A percentile compares a stretch with the other conserved stretches of the same genome.
These are phyloP conservation scores for Dasyurus viverrinus DNA, from an alignment of 2,113 vertebrate species.

Conservation along the genomic window DNA sequence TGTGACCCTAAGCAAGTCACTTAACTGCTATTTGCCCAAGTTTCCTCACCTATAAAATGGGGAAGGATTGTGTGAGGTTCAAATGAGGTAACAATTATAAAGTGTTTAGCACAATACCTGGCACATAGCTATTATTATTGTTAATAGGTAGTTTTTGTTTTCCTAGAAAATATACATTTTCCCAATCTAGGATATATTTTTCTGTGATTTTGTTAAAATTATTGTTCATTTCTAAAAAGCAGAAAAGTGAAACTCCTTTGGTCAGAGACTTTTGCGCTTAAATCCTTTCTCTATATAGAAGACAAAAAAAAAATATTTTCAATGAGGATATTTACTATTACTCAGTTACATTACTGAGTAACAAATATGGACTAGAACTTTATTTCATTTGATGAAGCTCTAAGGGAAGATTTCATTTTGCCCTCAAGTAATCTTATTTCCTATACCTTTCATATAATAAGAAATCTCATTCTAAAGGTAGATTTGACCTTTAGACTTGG, in stretches of 20 bases:
- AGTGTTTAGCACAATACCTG: neutral
- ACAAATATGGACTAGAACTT: neutral
- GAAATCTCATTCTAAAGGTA: neutral
- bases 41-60: neutral
- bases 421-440: neutral
- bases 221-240: neutral
- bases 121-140: neutral
- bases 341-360: neutral
- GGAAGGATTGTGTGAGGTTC: neutral
- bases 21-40: neutral
- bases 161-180: neutral
- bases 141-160: neutral
- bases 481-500: neutral
- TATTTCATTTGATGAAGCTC: neutral
- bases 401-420: rapidly evolving
- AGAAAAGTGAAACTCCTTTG: neutral
- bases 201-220: neutral
- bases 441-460: neutral
- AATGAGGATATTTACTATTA: neutral
- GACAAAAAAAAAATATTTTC: rapidly evolving
- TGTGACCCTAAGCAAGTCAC: neutral
- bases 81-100: neutral
- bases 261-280: neutral
- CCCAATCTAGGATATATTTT: neutral
- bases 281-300: neutral